Percentiles rank a stretch among this genome's conserved stretches.
Evolutionary conservation across 2,113 vertebrate genomes (phyloP).

Genomic region (Platichthys flesus): DNA sequence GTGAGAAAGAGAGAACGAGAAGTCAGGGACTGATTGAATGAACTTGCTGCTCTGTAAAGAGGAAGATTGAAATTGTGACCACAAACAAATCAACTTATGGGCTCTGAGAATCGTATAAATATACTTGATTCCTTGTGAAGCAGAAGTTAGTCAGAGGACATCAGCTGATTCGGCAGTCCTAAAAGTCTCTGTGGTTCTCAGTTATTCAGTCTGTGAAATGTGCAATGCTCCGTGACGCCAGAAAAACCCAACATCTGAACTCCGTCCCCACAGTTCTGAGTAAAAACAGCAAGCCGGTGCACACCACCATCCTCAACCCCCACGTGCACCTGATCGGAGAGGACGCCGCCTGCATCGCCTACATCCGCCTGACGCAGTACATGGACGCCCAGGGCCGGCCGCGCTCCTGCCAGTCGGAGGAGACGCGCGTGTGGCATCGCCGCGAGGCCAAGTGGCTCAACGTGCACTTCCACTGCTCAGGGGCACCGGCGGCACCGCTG

Average conservation of each 20-base stretch:
- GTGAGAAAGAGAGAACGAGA: too few species aligned
- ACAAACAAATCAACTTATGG: too few species aligned
- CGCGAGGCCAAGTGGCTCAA: constrained; percentile 98
- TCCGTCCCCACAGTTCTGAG: constrained; percentile 87
- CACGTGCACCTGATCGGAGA: constrained; percentile 98
- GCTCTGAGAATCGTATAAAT: too few species aligned
- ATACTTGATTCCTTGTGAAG: too few species aligned
- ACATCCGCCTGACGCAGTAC: constrained; percentile 98
- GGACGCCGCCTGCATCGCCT: constrained; percentile 97
- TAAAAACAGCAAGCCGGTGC: constrained; percentile 99
- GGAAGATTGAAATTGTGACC: too few species aligned
- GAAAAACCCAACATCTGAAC: background rate
- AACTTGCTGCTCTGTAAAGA: too few species aligned
- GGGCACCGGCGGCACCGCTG: constrained; percentile 95
- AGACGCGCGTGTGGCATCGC: constrained; percentile 98
- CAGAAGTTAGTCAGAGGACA: too few species aligned
- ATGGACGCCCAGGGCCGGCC: constrained; percentile 95
- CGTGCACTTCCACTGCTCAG: constrained; percentile 99
- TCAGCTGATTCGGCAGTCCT: too few species aligned
- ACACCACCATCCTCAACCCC: constrained; percentile 98
- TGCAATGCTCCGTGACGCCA: background rate
- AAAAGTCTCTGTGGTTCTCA: too few species aligned
- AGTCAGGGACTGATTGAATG: too few species aligned
- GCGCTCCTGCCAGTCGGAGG: constrained; percentile 96
- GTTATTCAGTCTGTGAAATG: background rate